A percentile compares a stretch with the other conserved stretches of the same genome.
Evolutionary conservation across 2,888 invertebrate species (phyloP).

Genomic region (Macrophya alboannulata): DNA sequence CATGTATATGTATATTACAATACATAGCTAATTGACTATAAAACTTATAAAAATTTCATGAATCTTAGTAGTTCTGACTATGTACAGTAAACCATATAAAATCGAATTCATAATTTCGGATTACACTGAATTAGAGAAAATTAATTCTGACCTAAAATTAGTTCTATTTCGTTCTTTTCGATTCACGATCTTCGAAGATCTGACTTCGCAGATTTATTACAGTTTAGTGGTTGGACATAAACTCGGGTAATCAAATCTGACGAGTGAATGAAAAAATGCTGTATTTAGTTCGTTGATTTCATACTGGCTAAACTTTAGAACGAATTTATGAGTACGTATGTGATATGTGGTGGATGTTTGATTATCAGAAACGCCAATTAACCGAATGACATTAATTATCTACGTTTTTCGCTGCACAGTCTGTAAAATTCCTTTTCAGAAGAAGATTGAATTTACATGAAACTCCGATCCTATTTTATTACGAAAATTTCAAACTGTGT

Average conservation of each 20-base stretch:
- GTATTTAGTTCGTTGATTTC: not conserved
- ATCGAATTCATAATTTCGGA: not conserved
- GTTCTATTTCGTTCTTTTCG: not conserved
- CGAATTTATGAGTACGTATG: not conserved
- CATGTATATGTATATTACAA: not conserved
- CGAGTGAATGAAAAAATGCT: not conserved
- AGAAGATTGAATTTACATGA: not conserved
- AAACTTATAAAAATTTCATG: not conserved
- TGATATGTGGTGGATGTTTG: too few relatives aligned
- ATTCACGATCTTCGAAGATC: not conserved
- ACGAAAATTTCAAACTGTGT: not conserved
- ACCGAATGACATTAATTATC: not conserved
- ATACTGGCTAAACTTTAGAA: not conserved
- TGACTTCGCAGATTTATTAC: not conserved
- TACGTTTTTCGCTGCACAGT: not conserved
- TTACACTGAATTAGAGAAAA: not conserved
- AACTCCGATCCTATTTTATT: not conserved
- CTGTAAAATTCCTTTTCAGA: not conserved
- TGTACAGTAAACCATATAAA: not conserved
- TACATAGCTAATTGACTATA: not conserved
- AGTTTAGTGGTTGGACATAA: not conserved
- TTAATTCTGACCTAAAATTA: not conserved
- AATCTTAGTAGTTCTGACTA: not conserved
- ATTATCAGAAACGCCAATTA: not conserved
- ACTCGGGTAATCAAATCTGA: not conserved